A percentile compares a stretch with the other conserved stretches of the same genome.
These are phyloP conservation scores for Creontiades dilutus DNA, from an alignment of 2,888 invertebrate species.

Conservation along the genomic window DNA sequence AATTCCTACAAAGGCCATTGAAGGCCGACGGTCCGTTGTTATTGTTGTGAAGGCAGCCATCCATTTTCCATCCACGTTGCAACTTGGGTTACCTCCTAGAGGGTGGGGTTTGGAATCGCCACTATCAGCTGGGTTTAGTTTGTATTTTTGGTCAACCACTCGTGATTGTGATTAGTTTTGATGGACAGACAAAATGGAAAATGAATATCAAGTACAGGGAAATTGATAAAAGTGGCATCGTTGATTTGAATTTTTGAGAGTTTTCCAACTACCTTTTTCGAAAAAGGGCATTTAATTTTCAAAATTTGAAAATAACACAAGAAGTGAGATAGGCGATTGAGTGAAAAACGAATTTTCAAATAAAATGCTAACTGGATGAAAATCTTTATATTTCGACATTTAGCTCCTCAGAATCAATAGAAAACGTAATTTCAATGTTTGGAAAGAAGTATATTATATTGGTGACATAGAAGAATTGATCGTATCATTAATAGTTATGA, in stretches of 20 bases:
- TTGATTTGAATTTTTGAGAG: neutral
- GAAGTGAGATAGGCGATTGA: no score
- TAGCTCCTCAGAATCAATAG: no score
- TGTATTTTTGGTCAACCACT: neutral
- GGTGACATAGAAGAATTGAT: slow-evolving; percentile 4
- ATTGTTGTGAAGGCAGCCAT: slow-evolving; percentile 5
- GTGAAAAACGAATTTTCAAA: no score
- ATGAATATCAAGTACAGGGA: no score
- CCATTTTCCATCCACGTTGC: neutral
- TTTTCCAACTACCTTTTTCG: neutral
- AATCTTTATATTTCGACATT: no score
- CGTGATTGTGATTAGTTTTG: no score
- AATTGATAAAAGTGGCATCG: no score
- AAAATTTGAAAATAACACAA: no score
- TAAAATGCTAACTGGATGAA: no score
- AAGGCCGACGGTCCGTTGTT: neutral
- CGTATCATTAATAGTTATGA: neutral
- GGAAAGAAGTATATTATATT: neutral
- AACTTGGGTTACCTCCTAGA: neutral
- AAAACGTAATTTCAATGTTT: neutral
- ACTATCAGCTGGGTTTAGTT: neutral
- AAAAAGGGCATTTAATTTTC: no score
- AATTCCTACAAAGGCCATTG: neutral
- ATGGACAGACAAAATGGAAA: no score
- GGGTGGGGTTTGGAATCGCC: neutral